Base-by-base conservation (phyloP, 2,797 vertebrate species). In the Borostomias antarcticus region DNA sequence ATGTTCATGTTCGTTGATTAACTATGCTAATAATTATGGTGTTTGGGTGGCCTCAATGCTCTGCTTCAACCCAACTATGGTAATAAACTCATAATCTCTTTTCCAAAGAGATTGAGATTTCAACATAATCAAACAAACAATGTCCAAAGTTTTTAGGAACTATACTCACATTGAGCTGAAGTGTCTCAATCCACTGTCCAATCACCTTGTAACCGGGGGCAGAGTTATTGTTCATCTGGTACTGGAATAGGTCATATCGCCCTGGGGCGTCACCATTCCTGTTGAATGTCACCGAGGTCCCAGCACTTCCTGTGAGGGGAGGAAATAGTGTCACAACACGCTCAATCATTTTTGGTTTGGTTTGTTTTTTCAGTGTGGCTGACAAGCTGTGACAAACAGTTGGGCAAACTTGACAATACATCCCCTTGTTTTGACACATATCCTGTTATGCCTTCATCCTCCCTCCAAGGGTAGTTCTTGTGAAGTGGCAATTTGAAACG, bases 231-330 rank as follows among this genome's bases (percentile, higher is more conserved):
- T 87, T 95, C 68, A 86, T 88, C 87, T 98, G 97, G 85, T 91
- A 98, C 87, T 98, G 97, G 72, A 98, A 98, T 78, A 98, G 94
- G 80, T 98, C 95, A 0, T 98, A 98, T 47, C 96, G 93, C 2
- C 97, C 97, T 0, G 96, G 95, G 0, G 97, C 96, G 0, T 98
- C 96, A 0, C 97, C 97, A 0, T 98, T 98, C 67, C 91, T 95
- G 86, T 98, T 98, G 81, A 98, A 98, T 19, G 95, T 95, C 77
- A 98, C 96, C 0, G 94, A 93, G 0, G 96, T 98, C 40, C 94
- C 93, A 33, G 96, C 96, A 37, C 96, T 98, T 81, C 97, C 97
- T 98, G 78, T 23, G 1, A 63, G 64, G 48, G 11, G 68, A 60
- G 78, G 66, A 62, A 25, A n/a, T n/a, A n/a, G n/a, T n/a, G 25